phyloP scores from a whole-genome alignment of 2,888 invertebrate species.

The Callosobruchus maculatus region DNA sequence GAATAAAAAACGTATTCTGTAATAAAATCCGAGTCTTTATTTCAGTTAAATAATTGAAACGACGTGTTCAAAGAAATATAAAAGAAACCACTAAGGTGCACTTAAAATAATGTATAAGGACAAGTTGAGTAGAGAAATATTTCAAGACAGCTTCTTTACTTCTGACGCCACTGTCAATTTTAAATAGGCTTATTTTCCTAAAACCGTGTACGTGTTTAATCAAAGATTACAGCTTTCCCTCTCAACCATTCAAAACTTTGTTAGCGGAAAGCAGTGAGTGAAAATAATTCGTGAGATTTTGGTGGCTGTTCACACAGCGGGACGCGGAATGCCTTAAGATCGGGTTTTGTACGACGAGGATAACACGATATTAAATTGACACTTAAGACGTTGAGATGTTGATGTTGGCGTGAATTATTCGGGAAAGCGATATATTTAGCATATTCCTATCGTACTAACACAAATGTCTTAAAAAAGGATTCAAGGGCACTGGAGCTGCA shows the following conservation, averaged over 20 bases:
- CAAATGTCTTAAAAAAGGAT: too few relatives aligned
- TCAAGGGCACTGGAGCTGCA: too few relatives aligned
- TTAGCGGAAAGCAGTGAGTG: not conserved
- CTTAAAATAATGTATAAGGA: too few relatives aligned
- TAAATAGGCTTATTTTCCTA: not conserved
- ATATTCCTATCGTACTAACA: too few relatives aligned
- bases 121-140: too few relatives aligned
- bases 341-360: not conserved
- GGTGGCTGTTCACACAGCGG: not conserved
- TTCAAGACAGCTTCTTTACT: not conserved
- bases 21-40: too few relatives aligned
- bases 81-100: too few relatives aligned
- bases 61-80: too few relatives aligned
- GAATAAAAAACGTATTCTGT: too few relatives aligned
- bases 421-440: too few relatives aligned
- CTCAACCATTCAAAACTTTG: not conserved
- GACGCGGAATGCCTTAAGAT: not conserved
- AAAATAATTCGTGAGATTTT: not conserved
- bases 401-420: not conserved
- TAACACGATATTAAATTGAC: not conserved
- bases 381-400: not conserved
- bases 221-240: constrained; percentile 22
- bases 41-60: too few relatives aligned
- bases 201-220: constrained; percentile 12
- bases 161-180: not conserved